A percentile compares a stretch with the other conserved stretches of the same genome.
phyloP scores from a whole-genome alignment of 2,113 vertebrate genomes.

The Onychorhynchus coronatus region DNA sequence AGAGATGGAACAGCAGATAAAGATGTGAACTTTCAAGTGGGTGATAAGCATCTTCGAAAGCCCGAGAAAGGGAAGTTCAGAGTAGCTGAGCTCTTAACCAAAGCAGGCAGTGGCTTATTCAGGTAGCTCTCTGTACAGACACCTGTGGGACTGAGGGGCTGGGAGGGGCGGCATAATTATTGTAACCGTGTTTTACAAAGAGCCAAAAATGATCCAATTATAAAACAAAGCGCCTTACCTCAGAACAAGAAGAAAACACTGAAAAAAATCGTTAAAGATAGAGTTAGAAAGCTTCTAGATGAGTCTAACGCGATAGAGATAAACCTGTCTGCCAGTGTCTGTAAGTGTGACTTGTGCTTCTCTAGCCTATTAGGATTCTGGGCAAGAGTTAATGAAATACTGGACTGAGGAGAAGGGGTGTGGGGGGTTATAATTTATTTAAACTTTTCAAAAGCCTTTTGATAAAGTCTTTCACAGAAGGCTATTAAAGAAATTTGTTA shows the following conservation, averaged over 20 bases:
- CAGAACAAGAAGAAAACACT: neutral
- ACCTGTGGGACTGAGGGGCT: neutral
- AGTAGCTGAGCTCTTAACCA: neutral
- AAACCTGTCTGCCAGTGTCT: conserved; percentile 13
- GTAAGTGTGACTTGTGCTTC: neutral
- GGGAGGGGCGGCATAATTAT: neutral
- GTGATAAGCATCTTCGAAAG: fast-evolving
- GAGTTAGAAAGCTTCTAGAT: conserved; percentile 46
- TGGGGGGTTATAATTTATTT: conserved; percentile 49
- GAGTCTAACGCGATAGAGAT: neutral
- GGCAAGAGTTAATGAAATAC: conserved; percentile 50
- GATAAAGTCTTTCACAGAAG: conserved; percentile 62
- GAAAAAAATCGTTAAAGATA: conserved; percentile 31
- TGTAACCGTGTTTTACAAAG: neutral
- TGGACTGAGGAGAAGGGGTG: neutral
- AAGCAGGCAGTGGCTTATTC: neutral
- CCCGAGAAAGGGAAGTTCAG: neutral
- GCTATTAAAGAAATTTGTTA: conserved; percentile 65
- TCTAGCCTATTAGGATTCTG: conserved; percentile 36
- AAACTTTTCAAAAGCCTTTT: conserved; percentile 68
- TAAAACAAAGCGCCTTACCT: neutral
- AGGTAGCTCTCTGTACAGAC: neutral
- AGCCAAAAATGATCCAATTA: conserved; percentile 39
- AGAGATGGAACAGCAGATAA: neutral
- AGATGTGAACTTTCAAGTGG: neutral